Conservation (phyloP, 2,888 invertebrate genomes). For the Spisula subtruncata region DNA sequence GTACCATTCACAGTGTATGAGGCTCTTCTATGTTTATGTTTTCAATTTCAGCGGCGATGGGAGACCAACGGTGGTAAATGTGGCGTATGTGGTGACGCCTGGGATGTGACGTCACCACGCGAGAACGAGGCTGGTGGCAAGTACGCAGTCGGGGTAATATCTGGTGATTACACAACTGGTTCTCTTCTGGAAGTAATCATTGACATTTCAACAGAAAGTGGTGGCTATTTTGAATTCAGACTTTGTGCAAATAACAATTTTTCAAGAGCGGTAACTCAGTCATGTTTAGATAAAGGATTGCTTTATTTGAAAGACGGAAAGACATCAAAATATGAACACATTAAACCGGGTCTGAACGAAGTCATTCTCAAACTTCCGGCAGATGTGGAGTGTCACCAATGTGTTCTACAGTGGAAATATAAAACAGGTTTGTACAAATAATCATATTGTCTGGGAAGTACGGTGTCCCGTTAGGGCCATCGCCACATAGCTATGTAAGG, state of each 20-base stretch:
- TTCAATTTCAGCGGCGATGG: constrained; percentile 56
- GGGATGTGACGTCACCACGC: constrained; percentile 60
- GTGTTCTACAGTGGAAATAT: constrained; percentile 70
- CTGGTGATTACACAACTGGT: constrained; percentile 52
- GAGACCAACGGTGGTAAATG: constrained; percentile 61
- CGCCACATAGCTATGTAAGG: no score
- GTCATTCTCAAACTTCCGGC: constrained; percentile 50
- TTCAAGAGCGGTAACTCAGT: constrained; percentile 40
- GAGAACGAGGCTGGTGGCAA: constrained; percentile 65
- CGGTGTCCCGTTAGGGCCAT: no score
- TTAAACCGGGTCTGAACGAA: constrained; percentile 54
- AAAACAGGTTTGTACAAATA: constrained; percentile 55
- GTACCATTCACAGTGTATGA: no score
- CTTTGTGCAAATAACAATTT: constrained; percentile 62
- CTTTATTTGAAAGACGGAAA: constrained; percentile 40
- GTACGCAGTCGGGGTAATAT: constrained; percentile 51
- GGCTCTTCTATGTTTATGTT: not conserved
- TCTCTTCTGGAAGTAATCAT: constrained; percentile 43
- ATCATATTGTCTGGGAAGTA: not conserved
- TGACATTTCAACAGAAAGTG: constrained; percentile 56
- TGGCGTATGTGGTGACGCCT: constrained; percentile 69
- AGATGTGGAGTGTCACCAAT: constrained; percentile 57
- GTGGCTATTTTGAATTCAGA: constrained; percentile 68
- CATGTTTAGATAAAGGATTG: constrained; percentile 58
- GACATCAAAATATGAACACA: constrained; percentile 40